Base-by-base conservation (phyloP, 2,113 vertebrate genomes). In the Guaruba guarouba region DNA sequence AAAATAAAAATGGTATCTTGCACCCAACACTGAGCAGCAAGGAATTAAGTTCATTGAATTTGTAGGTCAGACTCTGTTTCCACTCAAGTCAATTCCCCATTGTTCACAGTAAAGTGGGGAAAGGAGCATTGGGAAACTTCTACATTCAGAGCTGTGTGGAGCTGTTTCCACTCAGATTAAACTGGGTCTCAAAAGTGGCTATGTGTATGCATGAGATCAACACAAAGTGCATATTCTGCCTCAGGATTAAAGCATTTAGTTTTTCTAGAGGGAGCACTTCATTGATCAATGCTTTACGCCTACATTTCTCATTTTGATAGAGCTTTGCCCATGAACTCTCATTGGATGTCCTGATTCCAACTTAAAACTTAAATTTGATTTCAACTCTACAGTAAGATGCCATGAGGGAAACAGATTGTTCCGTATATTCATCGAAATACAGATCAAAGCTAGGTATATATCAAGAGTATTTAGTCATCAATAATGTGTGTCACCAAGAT, bases 171-270 rank as follows among this genome's bases (percentile, higher is more conserved):
- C 80, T 87, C 78, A 73, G 66, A 93, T 84, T 92, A 92, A 96
- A 88, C 59, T 89, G 86, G n/a, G 43, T 85, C 77, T 88, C 68
- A 90, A 61, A 97, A 97, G 81, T 55, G 93, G 70, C 80, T 94
- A 90, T 81, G 70, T 97, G 95, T 63, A 91, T 96, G 86, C 93
- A 94, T 97, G 82, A 75, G 81, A 86, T 76, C 78, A 94, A 92
- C 51, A 86, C 48, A 97, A 95, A 97, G 95, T 97, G 93, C 87
- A 95, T 95, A 96, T 98, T 98, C 88, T 95, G 96, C 96, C 97
- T 93, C 35, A 96, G 96, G 97, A 94, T 96, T 95, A 86, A 96
- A 96, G 57, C 82, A 95, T 88, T 96, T 95, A 95, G 66, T 96
- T 96, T 86, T 91, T 95, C 87, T 94, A 95, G 94, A 74, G 39